Evolutionary conservation across 2,888 invertebrate genomes (phyloP).

Genomic region (Callosobruchus maculatus): DNA sequence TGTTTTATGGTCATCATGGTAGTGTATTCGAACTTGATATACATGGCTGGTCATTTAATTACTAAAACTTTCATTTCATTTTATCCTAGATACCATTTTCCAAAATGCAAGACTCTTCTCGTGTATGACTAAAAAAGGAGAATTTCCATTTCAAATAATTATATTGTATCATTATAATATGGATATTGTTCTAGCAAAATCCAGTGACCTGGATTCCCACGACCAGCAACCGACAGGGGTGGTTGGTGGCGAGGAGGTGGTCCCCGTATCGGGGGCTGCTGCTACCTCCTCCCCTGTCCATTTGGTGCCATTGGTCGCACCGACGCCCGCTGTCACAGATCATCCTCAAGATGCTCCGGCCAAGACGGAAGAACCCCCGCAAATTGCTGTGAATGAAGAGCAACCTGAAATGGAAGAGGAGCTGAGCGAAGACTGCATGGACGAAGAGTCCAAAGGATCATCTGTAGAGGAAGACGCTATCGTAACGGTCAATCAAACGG

Average conservation of each 20-base stretch:
- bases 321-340: background rate
- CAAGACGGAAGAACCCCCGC: background rate
- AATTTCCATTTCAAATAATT: too few relatives aligned
- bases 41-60: too few relatives aligned
- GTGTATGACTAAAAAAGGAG: too few relatives aligned
- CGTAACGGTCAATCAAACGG: background rate
- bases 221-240: background rate
- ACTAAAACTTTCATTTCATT: too few relatives aligned
- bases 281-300: background rate
- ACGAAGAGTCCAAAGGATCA: background rate
- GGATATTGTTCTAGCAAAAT: slow-evolving; percentile 10
- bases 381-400: background rate
- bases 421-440: background rate
- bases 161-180: background rate
- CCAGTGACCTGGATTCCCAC: slow-evolving; percentile 17
- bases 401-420: background rate
- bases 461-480: background rate
- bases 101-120: too few relatives aligned
- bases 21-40: too few relatives aligned
- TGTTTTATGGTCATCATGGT: too few relatives aligned
- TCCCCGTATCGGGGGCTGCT: background rate
- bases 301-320: background rate
- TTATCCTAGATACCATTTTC: too few relatives aligned
- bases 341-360: background rate
- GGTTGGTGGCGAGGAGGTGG: background rate